These are phyloP conservation scores for Diorhabda carinulata DNA, from an alignment of 1,140 invertebrate genomes.

Conservation along the genomic window DNA sequence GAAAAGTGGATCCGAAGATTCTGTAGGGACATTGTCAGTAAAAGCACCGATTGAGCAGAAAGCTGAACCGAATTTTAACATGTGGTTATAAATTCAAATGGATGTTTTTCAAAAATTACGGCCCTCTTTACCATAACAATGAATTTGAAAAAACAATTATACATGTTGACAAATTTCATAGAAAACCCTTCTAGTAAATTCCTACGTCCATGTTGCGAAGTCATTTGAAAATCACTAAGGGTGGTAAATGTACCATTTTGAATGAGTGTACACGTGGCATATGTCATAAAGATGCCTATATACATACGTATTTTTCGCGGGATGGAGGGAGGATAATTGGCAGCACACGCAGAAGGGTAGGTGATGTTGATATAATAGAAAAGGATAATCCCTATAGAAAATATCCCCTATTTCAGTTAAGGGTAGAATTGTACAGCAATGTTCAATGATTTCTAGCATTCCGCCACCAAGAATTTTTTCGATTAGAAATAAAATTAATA, in stretches of 20 bases:
- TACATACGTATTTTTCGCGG: not conserved
- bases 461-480: no score
- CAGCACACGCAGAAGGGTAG: not conserved
- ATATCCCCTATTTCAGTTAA: not conserved
- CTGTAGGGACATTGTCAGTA: no score
- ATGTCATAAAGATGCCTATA: not conserved
- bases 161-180: no score
- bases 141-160: no score
- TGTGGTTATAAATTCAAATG: no score
- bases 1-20: no score
- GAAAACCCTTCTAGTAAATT: not conserved
- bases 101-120: no score
- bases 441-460: no score
- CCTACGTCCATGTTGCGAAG: not conserved
- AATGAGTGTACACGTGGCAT: constrained; percentile 1
- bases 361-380: constrained; percentile 2
- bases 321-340: not conserved
- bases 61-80: no score
- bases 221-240: not conserved
- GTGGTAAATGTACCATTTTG: not conserved
- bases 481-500: no score
- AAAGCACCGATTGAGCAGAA: no score
- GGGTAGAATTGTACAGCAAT: not conserved
- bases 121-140: no score
- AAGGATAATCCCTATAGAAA: not conserved